Base-by-base conservation (phyloP, 2,113 vertebrate species). In the Albula goreensis region DNA sequence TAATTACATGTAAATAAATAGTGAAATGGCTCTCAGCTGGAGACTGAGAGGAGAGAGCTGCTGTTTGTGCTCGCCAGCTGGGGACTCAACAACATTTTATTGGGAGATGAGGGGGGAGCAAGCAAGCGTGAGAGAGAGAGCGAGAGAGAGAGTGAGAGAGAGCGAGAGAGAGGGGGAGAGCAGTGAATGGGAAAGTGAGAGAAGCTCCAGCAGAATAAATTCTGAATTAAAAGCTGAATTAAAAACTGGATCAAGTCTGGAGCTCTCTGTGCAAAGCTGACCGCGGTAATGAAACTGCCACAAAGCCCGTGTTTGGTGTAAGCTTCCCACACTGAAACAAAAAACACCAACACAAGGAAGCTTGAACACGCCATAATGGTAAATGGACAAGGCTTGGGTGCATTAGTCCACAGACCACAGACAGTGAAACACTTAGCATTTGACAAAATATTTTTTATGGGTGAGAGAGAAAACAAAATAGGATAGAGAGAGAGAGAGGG, bases 1-100 rank as follows among this genome's bases (percentile, higher is more conserved):
- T 97, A 97, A 98, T 97, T 96, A 97, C 96, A 97, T 97, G 96
- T 97, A 97, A 97, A 98, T 98, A 97, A 97, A 97, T 95, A 96
- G 96, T 96, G 96, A 97, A 97, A 96, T 96, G 95, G 94, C 95
- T 96, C 96, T 97, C 97, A 97, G 97, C 96, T 96, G 96, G 96
- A 97, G 95, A 93, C 94, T 90, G 94, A 88, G 88, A 86, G 87
- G 86, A 86, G 89, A 92, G 89, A 91, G 91, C 94, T 91, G 94
- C 91, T 93, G 89, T 91, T 88, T 89, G 92, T 90, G 91, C 90
- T 92, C 92, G 95, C 95, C 97, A 97, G 96, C 96, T 96, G 96
- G 95, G 95, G 94, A 95, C 95, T 92, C 82, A 81, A 86, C 52
- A 84, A 56, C 85, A 83, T 84, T 74, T 83, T 79, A 88, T 78